Conservation (phyloP, 2,797 vertebrate species). For the Spinibarbus caldwelli region DNA sequence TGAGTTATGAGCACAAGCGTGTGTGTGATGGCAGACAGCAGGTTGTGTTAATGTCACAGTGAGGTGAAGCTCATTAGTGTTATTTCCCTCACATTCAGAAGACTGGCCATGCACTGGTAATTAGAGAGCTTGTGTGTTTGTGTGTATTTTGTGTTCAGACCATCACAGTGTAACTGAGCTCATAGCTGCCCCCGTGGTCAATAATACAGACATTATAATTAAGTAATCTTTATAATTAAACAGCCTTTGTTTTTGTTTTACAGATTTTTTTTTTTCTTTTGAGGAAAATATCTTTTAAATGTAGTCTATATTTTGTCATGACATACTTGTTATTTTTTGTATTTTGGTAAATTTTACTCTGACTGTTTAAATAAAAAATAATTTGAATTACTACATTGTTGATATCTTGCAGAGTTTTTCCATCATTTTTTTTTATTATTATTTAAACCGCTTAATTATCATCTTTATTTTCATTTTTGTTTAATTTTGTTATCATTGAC, state of each 20-base stretch:
- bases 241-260: not conserved
- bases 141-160: constrained; percentile 34
- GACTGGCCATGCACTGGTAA: constrained; percentile 55
- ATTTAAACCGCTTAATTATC: not conserved
- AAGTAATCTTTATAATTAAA: not conserved
- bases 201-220: constrained; percentile 18
- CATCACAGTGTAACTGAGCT: constrained; percentile 1
- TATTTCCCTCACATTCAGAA: constrained; percentile 55
- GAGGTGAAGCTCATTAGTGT: constrained; percentile 61
- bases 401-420: not conserved
- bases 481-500: not conserved
- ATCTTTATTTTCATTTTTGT: not conserved
- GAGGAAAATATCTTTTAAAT: not conserved
- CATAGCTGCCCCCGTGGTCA: not conserved
- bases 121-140: constrained; percentile 47
- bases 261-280: not conserved
- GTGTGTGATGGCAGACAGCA: constrained; percentile 41
- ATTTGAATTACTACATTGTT: not conserved
- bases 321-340: not conserved
- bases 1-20: constrained; percentile 33
- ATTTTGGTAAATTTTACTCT: not conserved
- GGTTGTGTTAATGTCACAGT: constrained; percentile 56
- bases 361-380: too few species aligned
- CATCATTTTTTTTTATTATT: not conserved
- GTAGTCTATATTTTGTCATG: not conserved